phyloP scores from a whole-genome alignment of 2,888 invertebrate species.

The Patella caerulea region DNA sequence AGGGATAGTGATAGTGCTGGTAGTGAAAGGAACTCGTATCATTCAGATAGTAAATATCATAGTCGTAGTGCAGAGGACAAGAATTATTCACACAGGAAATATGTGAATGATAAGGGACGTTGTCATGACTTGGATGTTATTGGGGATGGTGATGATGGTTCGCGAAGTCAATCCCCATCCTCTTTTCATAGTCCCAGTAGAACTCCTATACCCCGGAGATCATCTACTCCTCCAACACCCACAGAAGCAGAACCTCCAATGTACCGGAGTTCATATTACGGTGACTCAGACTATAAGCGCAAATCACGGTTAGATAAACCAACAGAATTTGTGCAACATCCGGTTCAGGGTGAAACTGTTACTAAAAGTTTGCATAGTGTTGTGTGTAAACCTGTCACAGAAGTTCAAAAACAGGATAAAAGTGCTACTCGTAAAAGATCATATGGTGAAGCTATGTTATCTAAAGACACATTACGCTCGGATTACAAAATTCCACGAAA shows the following conservation, averaged over 20 bases:
- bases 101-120: conserved; percentile 20
- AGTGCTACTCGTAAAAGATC: conserved; percentile 54
- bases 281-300: conserved; percentile 29
- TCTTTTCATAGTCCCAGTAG: conserved; percentile 33
- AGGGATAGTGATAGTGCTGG: conserved; percentile 54
- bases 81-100: conserved; percentile 29
- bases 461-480: conserved; percentile 22
- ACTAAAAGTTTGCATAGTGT: conserved; percentile 36
- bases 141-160: conserved; percentile 5
- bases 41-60: conserved; percentile 31
- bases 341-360: conserved; percentile 33
- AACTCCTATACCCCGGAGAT: conserved; percentile 28
- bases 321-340: conserved; percentile 26
- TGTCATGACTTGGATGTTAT: conserved; percentile 10
- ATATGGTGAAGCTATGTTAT: conserved; percentile 48
- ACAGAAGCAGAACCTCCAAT: conserved; percentile 57
- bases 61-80: conserved; percentile 36
- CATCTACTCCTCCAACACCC: conserved; percentile 56
- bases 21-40: conserved; percentile 51
- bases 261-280: conserved; percentile 28
- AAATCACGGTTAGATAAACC: conserved; percentile 24
- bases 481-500: conserved; percentile 10
- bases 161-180: conserved; percentile 31
- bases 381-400: conserved; percentile 35
- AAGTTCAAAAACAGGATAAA: conserved; percentile 35